A percentile compares a stretch with the other conserved stretches of the same genome.
Evolutionary conservation across 1,140 invertebrate genomes (phyloP).

Genomic region (Tribolium castaneum): DNA sequence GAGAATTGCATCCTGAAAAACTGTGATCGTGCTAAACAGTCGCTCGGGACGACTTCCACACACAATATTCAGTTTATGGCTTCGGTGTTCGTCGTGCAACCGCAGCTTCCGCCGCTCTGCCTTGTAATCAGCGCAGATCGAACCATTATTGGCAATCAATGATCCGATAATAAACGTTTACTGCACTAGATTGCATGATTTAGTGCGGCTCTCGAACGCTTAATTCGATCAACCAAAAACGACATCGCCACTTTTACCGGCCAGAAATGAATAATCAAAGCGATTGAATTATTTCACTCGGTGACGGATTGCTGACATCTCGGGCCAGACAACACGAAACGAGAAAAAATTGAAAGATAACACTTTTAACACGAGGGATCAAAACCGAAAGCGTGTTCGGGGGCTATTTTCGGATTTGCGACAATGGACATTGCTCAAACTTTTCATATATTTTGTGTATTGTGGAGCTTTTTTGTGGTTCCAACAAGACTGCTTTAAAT

Average conservation of each 20-base stretch:
- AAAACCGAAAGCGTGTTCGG: neutral
- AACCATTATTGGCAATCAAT: conserved; percentile 58
- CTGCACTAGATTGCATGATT: conserved; percentile 37
- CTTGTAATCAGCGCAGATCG: conserved; percentile 58
- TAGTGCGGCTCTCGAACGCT: neutral
- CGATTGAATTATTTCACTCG: neutral
- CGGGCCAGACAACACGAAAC: neutral
- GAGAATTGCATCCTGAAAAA: conserved; percentile 30
- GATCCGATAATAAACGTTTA: conserved; percentile 56
- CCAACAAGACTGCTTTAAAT: too few relatives aligned
- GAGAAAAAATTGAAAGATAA: neutral
- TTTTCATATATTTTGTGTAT: neutral
- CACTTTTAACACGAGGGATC: neutral
- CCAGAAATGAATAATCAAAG: neutral
- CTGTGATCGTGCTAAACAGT: conserved; percentile 36
- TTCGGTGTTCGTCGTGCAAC: conserved; percentile 44
- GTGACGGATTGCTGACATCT: neutral
- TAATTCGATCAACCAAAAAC: conserved; percentile 5
- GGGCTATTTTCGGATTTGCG: neutral
- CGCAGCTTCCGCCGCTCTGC: conserved; percentile 56
- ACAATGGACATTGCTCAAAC: neutral
- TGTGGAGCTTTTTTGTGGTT: too few relatives aligned
- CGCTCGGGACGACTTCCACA: conserved; percentile 4
- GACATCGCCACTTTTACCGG: neutral
- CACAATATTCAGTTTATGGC: neutral